A percentile compares a stretch with the other conserved stretches of the same genome.
Evolutionary conservation across 2,797 vertebrate species (phyloP).

Genomic region (Epinephelus awoara): DNA sequence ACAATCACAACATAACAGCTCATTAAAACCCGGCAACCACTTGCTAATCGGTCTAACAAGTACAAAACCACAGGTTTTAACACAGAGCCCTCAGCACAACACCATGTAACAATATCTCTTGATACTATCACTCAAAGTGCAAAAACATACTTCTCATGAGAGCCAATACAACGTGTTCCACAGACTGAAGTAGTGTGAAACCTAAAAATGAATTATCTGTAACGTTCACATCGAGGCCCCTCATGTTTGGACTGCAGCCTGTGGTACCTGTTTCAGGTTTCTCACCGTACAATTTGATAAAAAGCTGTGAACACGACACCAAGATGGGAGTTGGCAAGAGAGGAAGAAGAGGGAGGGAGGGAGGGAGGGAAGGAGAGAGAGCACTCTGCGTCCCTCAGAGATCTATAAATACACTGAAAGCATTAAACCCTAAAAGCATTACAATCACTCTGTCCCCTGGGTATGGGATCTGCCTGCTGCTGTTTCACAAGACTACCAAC

Average conservation of each 20-base stretch:
- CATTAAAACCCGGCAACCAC: neutral
- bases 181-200: slow-evolving; percentile 13
- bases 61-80: neutral
- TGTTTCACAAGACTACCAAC: slow-evolving; percentile 59
- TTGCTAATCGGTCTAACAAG: neutral
- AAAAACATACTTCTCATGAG: slow-evolving; percentile 9
- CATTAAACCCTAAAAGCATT: slow-evolving; percentile 84
- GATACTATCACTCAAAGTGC: neutral
- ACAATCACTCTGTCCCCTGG: slow-evolving; percentile 73
- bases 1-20: neutral
- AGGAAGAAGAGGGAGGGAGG: slow-evolving; percentile 25
- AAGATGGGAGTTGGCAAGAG: slow-evolving; percentile 57
- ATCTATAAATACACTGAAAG: slow-evolving; percentile 84
- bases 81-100: neutral
- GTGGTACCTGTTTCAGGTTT: slow-evolving; percentile 52
- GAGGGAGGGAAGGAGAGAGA: slow-evolving; percentile 45
- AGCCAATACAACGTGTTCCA: neutral
- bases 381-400: slow-evolving; percentile 74
- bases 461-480: slow-evolving; percentile 64
- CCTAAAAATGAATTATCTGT: slow-evolving; percentile 39
- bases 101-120: neutral
- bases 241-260: slow-evolving; percentile 48
- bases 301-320: slow-evolving; percentile 71
- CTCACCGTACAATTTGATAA: slow-evolving; percentile 55
- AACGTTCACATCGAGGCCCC: slow-evolving; percentile 22